Conservation (phyloP, 92 coral and sea anemone genomes). For the Epizoanthus stellaris region DNA sequence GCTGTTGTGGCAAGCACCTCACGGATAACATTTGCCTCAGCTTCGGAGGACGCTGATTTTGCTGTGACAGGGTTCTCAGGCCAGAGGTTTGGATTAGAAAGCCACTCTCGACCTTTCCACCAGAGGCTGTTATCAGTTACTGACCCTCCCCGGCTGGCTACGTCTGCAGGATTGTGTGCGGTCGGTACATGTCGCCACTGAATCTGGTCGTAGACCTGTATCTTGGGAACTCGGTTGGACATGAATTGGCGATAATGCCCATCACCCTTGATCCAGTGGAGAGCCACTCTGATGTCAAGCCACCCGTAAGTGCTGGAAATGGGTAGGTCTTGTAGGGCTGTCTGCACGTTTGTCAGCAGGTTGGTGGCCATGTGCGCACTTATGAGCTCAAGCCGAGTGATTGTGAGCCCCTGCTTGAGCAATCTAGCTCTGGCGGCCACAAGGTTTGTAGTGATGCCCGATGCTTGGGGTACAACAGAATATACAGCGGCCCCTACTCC, state of each 20-base stretch:
- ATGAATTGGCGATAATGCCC: conserved; percentile 40
- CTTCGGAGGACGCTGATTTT: too few relatives aligned
- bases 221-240: conserved; percentile 28
- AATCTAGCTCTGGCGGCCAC: neutral
- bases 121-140: too few relatives aligned
- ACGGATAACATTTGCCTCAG: too few relatives aligned
- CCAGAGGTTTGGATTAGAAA: too few relatives aligned
- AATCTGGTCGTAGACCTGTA: neutral
- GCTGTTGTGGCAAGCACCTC: too few relatives aligned
- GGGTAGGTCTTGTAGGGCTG: conserved; percentile 15
- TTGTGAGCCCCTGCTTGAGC: conserved; percentile 6
- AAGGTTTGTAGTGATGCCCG: neutral
- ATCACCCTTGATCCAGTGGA: conserved; percentile 29
- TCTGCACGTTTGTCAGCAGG: conserved; percentile 9
- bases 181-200: conserved; percentile 23
- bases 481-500: conserved; percentile 24
- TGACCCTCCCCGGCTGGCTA: neutral
- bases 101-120: too few relatives aligned
- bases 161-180: conserved; percentile 3
- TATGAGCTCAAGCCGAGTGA: conserved; percentile 19
- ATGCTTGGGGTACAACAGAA: neutral
- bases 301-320: neutral
- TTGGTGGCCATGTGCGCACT: conserved; percentile 39
- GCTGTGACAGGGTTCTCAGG: too few relatives aligned
- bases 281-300: conserved; percentile 4